Evolutionary conservation across 35 echinoderm and acorn worm genomes (phyloP).

Genomic region (Stichopus chloronotus): DNA sequence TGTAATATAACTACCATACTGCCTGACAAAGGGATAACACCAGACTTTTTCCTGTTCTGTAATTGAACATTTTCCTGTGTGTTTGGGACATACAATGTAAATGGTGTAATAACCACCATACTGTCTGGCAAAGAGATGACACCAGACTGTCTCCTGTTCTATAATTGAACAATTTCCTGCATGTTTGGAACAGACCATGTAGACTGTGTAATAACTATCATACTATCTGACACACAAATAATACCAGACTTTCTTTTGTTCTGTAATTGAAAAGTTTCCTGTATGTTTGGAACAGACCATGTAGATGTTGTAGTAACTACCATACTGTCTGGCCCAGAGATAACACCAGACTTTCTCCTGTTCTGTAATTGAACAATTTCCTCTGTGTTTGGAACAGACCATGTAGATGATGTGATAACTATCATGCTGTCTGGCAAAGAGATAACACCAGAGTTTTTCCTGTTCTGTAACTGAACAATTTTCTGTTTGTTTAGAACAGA

Average conservation of each 20-base stretch:
- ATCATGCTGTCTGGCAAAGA: not conserved
- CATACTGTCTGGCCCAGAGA: not conserved
- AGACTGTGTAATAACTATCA: not conserved
- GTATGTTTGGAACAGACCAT: too few relatives aligned
- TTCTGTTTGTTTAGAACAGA: not conserved
- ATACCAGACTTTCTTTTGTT: not conserved
- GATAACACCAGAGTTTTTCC: not conserved
- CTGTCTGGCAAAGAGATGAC: not conserved
- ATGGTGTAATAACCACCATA: too few relatives aligned
- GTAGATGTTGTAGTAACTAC: too few relatives aligned
- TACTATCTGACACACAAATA: not conserved
- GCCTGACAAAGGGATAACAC: not conserved
- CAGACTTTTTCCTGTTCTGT: conserved; percentile 14
- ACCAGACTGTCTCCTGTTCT: not conserved
- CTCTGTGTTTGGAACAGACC: not conserved
- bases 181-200: too few relatives aligned
- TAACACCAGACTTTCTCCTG: conserved; percentile 18
- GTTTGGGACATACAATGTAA: too few relatives aligned
- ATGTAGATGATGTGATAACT: not conserved
- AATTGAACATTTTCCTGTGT: not conserved
- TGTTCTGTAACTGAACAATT: not conserved
- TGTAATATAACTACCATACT: too few relatives aligned
- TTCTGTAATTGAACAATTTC: not conserved
- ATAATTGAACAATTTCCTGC: too few relatives aligned
- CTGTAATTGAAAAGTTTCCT: not conserved